Evolutionary conservation across 2,888 invertebrate genomes (phyloP), one percentile per base, ranked within the genome.

Genomic region (Drosophila atripex): DNA sequence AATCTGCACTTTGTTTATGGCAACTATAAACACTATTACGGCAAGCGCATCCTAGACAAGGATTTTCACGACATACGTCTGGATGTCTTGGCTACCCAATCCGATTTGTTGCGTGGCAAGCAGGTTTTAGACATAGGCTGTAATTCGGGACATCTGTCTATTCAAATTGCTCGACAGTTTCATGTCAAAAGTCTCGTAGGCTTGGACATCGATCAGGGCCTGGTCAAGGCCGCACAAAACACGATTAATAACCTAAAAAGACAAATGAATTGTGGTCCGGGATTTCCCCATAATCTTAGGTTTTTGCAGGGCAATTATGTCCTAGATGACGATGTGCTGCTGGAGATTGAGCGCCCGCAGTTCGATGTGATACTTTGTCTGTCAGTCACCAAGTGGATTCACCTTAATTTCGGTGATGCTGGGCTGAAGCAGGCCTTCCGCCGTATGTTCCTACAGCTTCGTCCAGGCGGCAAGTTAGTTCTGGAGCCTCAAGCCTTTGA

Each of bases 371-470:
- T 98, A 72, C 91, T 97, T 21, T 97, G 97, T 82, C 92, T 98
- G 45, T 96, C 96, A 60, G 94, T 97, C 21, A 97, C 97, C 3
- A 98, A 98, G 90, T 98, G 97, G 97, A 94, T 98, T 77, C 97
- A 98, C 87, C 93, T 97, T 25, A 97, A 98, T 91, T 96, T 95
- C 93, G 97, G 97, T 11, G 98, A 98, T 90, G 93, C 92, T 3
- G 97, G 97, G 2, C 91, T 98, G 46, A 96, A 96, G 87, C 93
- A 95, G 73, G 94, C 95, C 12, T 97, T 98, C 90, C 93, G 94
- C 76, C 93, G 97, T 46, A 95, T 96, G 93, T 96, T 93, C 88
- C 92, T 93, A 0, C 96, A 97, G 88, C 91, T 97, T 18, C 92
- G 94, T 18, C 94, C 95, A 0, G 96, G 96, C 1, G 97, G 98